A percentile compares a stretch with the other conserved stretches of the same genome.
Evolutionary conservation across 2,797 vertebrate genomes (phyloP).

Genomic region (Odontamblyopus rebecca): DNA sequence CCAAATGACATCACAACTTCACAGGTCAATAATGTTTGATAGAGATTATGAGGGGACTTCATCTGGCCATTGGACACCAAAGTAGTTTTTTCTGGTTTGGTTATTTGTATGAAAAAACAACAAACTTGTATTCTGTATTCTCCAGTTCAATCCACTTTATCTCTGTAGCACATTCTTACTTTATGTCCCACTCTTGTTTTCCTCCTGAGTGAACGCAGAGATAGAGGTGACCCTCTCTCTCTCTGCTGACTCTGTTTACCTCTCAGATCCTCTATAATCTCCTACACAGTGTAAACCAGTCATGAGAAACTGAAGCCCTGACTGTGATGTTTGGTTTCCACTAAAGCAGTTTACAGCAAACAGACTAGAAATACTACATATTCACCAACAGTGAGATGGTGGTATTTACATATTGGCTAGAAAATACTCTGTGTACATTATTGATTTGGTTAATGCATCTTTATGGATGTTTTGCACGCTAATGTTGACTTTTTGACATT

Average conservation of each 20-base stretch:
- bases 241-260: constrained; percentile 47
- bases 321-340: constrained; percentile 46
- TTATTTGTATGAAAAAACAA: background rate
- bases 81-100: background rate
- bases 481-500: no score
- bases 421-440: no score
- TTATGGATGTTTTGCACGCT: no score
- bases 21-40: no score
- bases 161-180: background rate
- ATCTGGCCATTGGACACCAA: background rate
- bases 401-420: constrained; percentile 27
- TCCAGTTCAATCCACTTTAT: no score
- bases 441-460: no score
- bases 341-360: constrained; percentile 25
- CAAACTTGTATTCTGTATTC: background rate
- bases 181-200: background rate
- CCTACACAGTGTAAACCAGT: constrained; percentile 39
- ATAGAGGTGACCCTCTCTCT: constrained; percentile 13
- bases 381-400: background rate
- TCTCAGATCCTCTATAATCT: constrained; percentile 46
- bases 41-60: no score
- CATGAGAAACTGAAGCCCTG: constrained; percentile 28
- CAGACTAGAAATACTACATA: constrained; percentile 8
- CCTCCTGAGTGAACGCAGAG: constrained; percentile 21
- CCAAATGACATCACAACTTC: no score